Conservation (phyloP, 2,888 invertebrate genomes). For the Diarsia rubi region DNA sequence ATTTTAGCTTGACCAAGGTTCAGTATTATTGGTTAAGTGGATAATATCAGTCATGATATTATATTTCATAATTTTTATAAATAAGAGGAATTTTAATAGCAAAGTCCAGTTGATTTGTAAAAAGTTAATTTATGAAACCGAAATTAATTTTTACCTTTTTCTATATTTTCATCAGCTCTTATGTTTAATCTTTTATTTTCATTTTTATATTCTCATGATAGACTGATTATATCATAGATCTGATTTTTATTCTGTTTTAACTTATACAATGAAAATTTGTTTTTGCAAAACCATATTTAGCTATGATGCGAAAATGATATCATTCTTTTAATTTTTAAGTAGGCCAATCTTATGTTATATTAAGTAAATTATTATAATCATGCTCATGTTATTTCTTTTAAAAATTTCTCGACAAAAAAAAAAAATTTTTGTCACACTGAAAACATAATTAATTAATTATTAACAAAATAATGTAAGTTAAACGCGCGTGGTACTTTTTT, state of each 20-base stretch:
- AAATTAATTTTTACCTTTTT: not conserved
- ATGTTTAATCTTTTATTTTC: slow-evolving; percentile 9
- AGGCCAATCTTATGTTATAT: slow-evolving; percentile 62
- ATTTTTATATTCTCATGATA: slow-evolving; percentile 46
- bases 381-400: slow-evolving; percentile 13
- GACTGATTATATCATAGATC: slow-evolving; percentile 67
- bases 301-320: slow-evolving; percentile 10
- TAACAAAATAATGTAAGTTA: not conserved
- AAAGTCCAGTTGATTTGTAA: slow-evolving; percentile 6
- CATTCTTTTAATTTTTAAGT: slow-evolving; percentile 64
- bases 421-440: slow-evolving; percentile 5
- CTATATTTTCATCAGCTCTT: slow-evolving; percentile 6
- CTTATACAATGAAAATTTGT: slow-evolving; percentile 7
- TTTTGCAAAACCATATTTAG: slow-evolving; percentile 10
- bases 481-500: not conserved
- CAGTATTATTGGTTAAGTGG: not conserved
- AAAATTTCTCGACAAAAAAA: not conserved
- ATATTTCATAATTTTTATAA: not conserved
- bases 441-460: not conserved
- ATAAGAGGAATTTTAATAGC: not conserved
- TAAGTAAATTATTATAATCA: slow-evolving; percentile 36
- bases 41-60: not conserved
- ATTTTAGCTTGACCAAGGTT: too few species aligned
- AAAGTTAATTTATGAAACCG: not conserved
- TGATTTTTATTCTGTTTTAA: slow-evolving; percentile 51